A percentile compares a stretch with the other conserved stretches of the same genome.
phyloP scores from a whole-genome alignment of 2,113 vertebrate species.

The Alligator sinensis region DNA sequence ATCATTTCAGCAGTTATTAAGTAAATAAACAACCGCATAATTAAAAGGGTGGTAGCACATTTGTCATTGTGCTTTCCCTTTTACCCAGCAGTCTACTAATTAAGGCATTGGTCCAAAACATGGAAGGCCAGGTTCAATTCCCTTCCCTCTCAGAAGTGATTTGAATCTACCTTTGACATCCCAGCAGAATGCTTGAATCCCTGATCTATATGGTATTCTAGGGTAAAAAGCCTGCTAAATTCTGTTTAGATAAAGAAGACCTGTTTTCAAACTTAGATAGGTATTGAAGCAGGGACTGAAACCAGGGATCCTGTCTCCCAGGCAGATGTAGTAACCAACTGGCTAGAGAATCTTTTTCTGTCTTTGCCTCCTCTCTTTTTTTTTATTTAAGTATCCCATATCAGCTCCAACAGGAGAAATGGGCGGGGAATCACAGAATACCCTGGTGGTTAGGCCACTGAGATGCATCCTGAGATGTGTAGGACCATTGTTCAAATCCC shows the following conservation, averaged over 20 bases:
- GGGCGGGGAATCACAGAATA: not conserved
- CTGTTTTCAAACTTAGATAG: not conserved
- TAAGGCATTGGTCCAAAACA: accelerated
- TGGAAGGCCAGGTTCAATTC: accelerated
- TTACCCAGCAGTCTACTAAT: not conserved
- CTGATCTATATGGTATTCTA: not conserved
- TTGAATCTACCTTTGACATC: too few relatives aligned
- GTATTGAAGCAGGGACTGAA: constrained; percentile 17
- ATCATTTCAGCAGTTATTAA: not conserved
- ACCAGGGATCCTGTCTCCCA: not conserved
- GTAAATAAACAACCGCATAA: too few relatives aligned
- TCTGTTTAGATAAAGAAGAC: not conserved
- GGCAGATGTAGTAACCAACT: constrained; percentile 37
- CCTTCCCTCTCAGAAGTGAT: not conserved
- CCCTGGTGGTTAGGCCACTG: not conserved
- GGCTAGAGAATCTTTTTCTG: too few relatives aligned
- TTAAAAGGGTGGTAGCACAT: not conserved
- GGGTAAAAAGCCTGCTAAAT: too few relatives aligned
- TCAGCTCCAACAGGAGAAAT: constrained; percentile 17
- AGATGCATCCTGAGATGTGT: constrained; percentile 32
- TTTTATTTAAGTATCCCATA: too few relatives aligned
- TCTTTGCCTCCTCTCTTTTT: too few relatives aligned
- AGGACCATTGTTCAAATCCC: constrained; percentile 22
- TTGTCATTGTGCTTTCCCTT: not conserved
- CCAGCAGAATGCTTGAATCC: too few relatives aligned